A percentile compares a stretch with the other conserved stretches of the same genome.
Conservation (phyloP, 2,797 vertebrate species). For the Trachops cirrhosus region DNA sequence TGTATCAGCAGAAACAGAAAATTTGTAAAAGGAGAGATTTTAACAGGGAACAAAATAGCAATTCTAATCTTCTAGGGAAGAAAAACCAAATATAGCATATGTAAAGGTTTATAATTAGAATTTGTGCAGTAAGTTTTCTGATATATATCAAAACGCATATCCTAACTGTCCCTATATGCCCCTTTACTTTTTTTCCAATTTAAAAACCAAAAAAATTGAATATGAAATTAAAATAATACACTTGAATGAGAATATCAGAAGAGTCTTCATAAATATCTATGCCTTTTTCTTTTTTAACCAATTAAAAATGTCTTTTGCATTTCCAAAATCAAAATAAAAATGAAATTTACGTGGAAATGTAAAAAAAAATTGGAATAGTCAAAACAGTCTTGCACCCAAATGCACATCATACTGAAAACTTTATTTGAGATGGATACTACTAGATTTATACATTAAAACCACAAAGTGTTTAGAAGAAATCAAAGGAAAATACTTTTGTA, state of each 20-base stretch:
- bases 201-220: slow-evolving; percentile 4
- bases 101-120: slow-evolving; percentile 11
- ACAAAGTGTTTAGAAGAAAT: not conserved
- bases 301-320: slow-evolving; percentile 30
- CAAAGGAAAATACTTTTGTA: not conserved
- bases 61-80: not conserved
- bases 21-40: slow-evolving; percentile 11
- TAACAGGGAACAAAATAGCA: not conserved
- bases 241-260: slow-evolving; percentile 44
- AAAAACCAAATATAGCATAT: not conserved
- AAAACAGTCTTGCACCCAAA: not conserved
- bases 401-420: not conserved
- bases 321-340: not conserved
- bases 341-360: not conserved
- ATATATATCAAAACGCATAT: not conserved
- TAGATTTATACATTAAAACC: not conserved
- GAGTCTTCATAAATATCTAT: slow-evolving; percentile 44
- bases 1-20: not conserved
- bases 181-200: slow-evolving; percentile 48
- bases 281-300: not conserved
- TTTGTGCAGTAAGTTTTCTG: not conserved
- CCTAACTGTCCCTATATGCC: not conserved
- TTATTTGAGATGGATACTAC: not conserved
- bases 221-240: not conserved
- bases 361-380: not conserved